phyloP scores from a whole-genome alignment of 2,797 vertebrate genomes.

The Taenioides sp. region DNA sequence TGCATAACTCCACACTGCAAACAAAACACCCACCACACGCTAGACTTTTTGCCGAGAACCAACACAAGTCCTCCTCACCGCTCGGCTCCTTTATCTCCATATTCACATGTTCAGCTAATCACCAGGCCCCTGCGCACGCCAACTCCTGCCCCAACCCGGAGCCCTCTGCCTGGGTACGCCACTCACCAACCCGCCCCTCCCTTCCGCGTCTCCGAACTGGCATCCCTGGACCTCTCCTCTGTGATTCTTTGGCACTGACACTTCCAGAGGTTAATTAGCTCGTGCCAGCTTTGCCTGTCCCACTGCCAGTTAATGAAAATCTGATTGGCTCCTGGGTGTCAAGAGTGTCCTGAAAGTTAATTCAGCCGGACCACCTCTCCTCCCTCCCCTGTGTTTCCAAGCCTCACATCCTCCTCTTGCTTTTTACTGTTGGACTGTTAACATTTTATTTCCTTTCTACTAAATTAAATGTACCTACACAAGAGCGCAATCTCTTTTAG shows the following conservation, averaged over 20 bases:
- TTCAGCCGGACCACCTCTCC: slow-evolving; percentile 65
- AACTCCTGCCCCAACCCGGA: slow-evolving; percentile 57
- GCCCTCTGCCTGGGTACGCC: slow-evolving; percentile 62
- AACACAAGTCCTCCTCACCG: slow-evolving; percentile 32
- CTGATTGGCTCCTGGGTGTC: slow-evolving; percentile 84
- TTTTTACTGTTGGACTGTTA: slow-evolving; percentile 30
- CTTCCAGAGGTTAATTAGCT: slow-evolving; percentile 83
- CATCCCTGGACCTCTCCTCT: slow-evolving; percentile 64
- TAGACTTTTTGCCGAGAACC: slow-evolving; percentile 6
- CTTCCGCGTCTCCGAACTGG: slow-evolving; percentile 47
- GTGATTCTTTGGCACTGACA: slow-evolving; percentile 67
- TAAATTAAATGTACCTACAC: slow-evolving; percentile 9
- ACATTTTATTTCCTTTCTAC: slow-evolving; percentile 28
- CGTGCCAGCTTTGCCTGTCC: slow-evolving; percentile 79
- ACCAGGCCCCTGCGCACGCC: slow-evolving; percentile 39
- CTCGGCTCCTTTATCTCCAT: slow-evolving; percentile 25
- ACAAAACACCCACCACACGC: slow-evolving; percentile 12
- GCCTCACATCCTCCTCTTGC: slow-evolving; percentile 47
- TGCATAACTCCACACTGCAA: slow-evolving; percentile 3
- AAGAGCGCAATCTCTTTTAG: not conserved
- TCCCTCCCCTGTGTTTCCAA: slow-evolving; percentile 66
- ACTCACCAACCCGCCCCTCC: slow-evolving; percentile 52
- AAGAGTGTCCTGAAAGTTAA: slow-evolving; percentile 85
- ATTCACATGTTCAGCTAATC: slow-evolving; percentile 34
- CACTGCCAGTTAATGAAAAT: slow-evolving; percentile 84